Evolutionary conservation across 2,888 invertebrate species (phyloP), one percentile per base, ranked within the genome.

Genomic region (Agrilus cyanescens): DNA sequence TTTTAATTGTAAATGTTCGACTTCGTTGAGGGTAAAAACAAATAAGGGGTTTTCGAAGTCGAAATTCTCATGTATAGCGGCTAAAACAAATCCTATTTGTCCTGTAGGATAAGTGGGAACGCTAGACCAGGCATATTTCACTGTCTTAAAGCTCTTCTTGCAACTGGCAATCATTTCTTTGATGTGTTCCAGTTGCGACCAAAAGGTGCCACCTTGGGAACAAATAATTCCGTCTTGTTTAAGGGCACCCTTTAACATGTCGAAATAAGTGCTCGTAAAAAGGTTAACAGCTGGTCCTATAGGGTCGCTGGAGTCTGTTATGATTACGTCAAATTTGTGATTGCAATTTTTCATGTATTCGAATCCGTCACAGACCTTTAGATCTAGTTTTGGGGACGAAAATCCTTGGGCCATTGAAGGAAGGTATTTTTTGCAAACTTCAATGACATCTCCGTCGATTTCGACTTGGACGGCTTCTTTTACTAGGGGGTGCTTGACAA

Each of bases 271-370:
- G 44, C 60, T 63, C 7, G 71, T 69, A 51, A 73, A 75, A 1
- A 82, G 60, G 49, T 69, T 76, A 8, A 74, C 73, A 1, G 82
- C 82, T 0, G 82, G 82, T 0, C 96, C 97, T 20, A 96, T 76
- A 1, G 97, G 97, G 71, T 98, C 98, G 32, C 95, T 94, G 50
- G 95, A 95, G 64, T 98, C 98, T 0, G 97, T 98, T 43, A 98
- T 95, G 50, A 98, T 94, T 34, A 98, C 89, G 68, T 98, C 98
- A 64, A 91, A 98, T 65, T 87, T 82, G 32, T 78, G 74, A 44
- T 74, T 73, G 60, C 94, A 85, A 40, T 84, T 76, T 57, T 85
- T 83, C 79, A 98, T 85, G 65, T 88, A 98, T 54, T 93, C 85
- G 61, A 94, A 93, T 0, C 98, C 98, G 65, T 98, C 97, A 1